Percentiles rank a stretch among this genome's conserved stretches.
Conservation (phyloP, 1,140 invertebrate species). For the Drosophila subobscura region DNA sequence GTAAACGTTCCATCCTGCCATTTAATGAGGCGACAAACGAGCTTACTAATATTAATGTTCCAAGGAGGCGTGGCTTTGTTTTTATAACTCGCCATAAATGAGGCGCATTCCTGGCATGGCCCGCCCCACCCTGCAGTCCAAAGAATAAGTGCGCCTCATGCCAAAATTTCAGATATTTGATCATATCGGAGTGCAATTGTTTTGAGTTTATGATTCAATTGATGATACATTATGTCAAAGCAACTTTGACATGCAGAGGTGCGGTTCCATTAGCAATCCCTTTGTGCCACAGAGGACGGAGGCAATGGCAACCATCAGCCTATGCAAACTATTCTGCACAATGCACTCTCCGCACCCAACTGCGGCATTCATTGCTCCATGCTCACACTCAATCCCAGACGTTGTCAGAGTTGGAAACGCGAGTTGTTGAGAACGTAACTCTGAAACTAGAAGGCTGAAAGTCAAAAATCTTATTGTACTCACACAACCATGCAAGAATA, state of each 20-base stretch:
- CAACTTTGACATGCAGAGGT: constrained; percentile 24
- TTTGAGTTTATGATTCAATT: constrained; percentile 35
- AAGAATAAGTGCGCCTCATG: constrained; percentile 12
- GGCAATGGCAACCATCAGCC: constrained; percentile 6
- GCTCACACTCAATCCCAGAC: too few species aligned
- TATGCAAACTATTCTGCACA: constrained; percentile 39
- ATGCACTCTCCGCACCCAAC: constrained; percentile 35
- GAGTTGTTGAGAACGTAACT: constrained; percentile 18
- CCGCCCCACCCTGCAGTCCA: constrained; percentile 17
- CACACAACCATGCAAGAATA: constrained; percentile 1
- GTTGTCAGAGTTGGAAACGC: not conserved
- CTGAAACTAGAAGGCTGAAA: constrained; percentile 21
- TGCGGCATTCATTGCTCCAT: constrained; percentile 6
- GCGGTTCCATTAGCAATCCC: constrained; percentile 18
- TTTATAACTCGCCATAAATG: constrained; percentile 14
- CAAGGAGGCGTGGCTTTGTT: constrained; percentile 22
- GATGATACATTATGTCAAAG: constrained; percentile 34
- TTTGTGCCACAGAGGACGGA: constrained; percentile 7
- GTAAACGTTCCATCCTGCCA: not conserved
- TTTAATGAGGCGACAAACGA: constrained; percentile 4
- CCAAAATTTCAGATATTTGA: constrained; percentile 27
- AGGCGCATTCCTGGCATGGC: constrained; percentile 13
- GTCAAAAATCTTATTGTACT: constrained; percentile 9
- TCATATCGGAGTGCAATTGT: constrained; percentile 33
- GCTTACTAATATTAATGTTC: not conserved